A percentile compares a stretch with the other conserved stretches of the same genome.
These are phyloP conservation scores for Chroicocephalus ridibundus DNA, from an alignment of 2,113 vertebrate genomes.

Conservation along the genomic window DNA sequence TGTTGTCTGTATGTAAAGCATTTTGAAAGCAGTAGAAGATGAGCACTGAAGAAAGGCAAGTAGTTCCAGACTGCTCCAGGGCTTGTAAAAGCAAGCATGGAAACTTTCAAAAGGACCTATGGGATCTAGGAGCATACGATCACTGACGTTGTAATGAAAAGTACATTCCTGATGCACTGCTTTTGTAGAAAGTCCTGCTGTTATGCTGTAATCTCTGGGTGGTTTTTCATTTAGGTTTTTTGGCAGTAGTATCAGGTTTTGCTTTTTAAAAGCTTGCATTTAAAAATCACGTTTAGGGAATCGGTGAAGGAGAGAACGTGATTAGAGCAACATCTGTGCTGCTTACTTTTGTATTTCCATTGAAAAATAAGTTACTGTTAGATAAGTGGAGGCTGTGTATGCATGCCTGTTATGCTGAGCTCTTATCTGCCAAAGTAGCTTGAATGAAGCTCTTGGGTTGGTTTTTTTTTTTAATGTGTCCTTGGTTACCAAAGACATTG, in stretches of 20 bases:
- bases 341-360: not conserved
- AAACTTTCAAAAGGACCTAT: not conserved
- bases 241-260: not conserved
- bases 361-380: not conserved
- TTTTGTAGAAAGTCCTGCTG: not conserved
- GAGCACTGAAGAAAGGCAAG: not conserved
- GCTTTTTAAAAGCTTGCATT: not conserved
- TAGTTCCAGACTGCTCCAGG: not conserved
- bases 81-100: not conserved
- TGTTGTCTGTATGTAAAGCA: not conserved
- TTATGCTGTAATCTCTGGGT: rapidly evolving
- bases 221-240: not conserved
- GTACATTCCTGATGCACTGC: not conserved
- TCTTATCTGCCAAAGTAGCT: constrained; percentile 13
- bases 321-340: constrained; percentile 11
- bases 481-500: constrained; percentile 10
- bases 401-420: not conserved
- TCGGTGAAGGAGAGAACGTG: not conserved
- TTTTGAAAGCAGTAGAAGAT: not conserved
- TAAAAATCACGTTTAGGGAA: not conserved
- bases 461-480: not conserved
- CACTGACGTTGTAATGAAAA: not conserved
- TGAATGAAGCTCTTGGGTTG: not conserved
- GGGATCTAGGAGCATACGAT: not conserved
- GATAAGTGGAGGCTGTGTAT: not conserved